Base-by-base conservation (phyloP, 2,888 invertebrate species). In the Aromia moschata region DNA sequence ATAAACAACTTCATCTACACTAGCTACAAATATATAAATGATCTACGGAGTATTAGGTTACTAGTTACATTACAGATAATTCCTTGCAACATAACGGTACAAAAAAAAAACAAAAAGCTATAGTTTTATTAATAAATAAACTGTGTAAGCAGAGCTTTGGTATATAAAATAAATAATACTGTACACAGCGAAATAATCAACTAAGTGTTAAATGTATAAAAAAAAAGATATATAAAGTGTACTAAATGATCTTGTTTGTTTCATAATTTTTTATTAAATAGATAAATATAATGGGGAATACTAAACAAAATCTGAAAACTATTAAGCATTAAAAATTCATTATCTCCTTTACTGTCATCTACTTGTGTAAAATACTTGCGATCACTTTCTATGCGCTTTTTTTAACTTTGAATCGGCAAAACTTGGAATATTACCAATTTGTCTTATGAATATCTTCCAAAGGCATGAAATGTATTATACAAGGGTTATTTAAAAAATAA, bases 1-100 rank as follows among this genome's bases (percentile, higher is more conserved):
- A 62, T 33, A 57, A 44, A 58, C 58, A 64, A 61, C 41, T 55
- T 65, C 46, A 60, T 43, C 57, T 58, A 67, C 61, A 65, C 54
- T 58, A 65, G 61, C 64, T 67, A 67, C 65, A 63, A 56, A n/a
- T n/a, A 55, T 38, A 15, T 46, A 31, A 37, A 16, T 11, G 16
- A n/a, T n/a, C n/a, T n/a, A n/a, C n/a, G 14, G 9, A 46, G 18
- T 31, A 46, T 41, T 12, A 36, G n/a, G 49, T 54, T 54, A 37
- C 44, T 36, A 36, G 25, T 44, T 54, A 52, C 52, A 52, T 20
- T 49, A 49, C 14, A 38, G 25, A 38, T 52, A 52, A 41, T 37
- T 41, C 20, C 9, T 41, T 30, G 52, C 31, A 30, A 49, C 11
- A 15, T n/a, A 40, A 52, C 20, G 18, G 11, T 30, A 49, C 49